Conservation (phyloP, 2,797 vertebrate species). For the Synanceia verrucosa region DNA sequence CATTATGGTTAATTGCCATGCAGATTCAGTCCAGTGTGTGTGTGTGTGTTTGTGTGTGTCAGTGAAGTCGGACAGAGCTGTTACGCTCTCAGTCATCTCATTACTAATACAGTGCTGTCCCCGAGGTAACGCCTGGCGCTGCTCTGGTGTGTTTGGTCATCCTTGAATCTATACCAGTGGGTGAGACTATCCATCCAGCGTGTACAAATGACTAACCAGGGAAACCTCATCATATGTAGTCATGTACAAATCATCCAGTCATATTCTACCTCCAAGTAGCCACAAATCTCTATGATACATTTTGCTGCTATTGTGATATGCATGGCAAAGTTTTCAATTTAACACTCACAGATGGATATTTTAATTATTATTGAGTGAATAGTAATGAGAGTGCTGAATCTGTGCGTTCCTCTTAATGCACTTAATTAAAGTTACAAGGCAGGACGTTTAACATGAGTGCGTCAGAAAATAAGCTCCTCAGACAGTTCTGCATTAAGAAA, state of each 20-base stretch:
- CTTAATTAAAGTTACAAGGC: conserved; percentile 69
- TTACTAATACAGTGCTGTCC: conserved; percentile 52
- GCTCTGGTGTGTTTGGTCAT: conserved; percentile 35
- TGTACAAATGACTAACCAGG: conserved; percentile 36
- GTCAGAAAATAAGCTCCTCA: conserved; percentile 44
- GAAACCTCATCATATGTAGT: conserved; percentile 13
- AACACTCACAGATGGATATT: conserved; percentile 75
- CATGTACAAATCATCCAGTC: conserved; percentile 23
- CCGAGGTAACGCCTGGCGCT: conserved; percentile 27
- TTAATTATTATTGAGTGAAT: conserved; percentile 79
- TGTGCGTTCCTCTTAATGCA: conserved; percentile 55
- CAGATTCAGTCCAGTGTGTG: conserved; percentile 59
- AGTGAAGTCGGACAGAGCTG: conserved; percentile 49
- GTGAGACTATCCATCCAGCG: conserved; percentile 20
- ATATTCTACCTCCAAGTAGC: conserved; percentile 28
- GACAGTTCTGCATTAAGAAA: conserved; percentile 22
- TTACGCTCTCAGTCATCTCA: conserved; percentile 53
- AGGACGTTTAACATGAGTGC: conserved; percentile 48
- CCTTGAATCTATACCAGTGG: conserved; percentile 11
- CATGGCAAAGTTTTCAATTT: conserved; percentile 76
- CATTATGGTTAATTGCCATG: conserved; percentile 80
- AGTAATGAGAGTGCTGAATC: conserved; percentile 68
- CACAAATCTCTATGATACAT: conserved; percentile 41
- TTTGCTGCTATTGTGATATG: conserved; percentile 53
- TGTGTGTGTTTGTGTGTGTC: conserved; percentile 18